phyloP scores from a whole-genome alignment of 1,140 invertebrate species.

The Rhynchophorus ferrugineus region DNA sequence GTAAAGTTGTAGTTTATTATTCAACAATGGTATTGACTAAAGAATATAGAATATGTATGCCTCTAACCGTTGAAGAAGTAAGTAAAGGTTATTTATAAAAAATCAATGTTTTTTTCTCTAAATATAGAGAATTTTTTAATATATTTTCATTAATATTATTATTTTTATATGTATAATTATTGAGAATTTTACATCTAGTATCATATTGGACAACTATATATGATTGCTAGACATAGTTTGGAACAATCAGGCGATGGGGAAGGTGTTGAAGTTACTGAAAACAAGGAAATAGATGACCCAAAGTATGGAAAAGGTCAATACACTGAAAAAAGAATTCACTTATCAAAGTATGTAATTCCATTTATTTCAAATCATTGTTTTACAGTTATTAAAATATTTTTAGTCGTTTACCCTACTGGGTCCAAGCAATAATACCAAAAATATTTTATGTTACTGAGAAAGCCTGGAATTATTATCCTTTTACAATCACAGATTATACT shows the following conservation, averaged over 20 bases:
- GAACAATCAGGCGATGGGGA: slow-evolving; percentile 85
- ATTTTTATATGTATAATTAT: too few species aligned
- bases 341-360: slow-evolving; percentile 61
- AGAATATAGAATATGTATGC: slow-evolving; percentile 90
- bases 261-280: slow-evolving; percentile 86
- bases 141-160: slow-evolving; percentile 5
- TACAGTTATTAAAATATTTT: slow-evolving; percentile 3
- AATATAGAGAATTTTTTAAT: not conserved
- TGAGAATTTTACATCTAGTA: slow-evolving; percentile 55
- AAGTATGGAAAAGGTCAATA: slow-evolving; percentile 77
- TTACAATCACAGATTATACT: slow-evolving; percentile 74
- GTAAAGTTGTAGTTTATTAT: too few species aligned
- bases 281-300: slow-evolving; percentile 70
- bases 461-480: slow-evolving; percentile 93
- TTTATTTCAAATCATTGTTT: not conserved
- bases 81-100: slow-evolving; percentile 19
- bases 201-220: slow-evolving; percentile 84
- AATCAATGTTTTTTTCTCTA: slow-evolving; percentile 13
- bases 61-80: slow-evolving; percentile 85
- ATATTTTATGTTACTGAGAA: slow-evolving; percentile 92
- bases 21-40: slow-evolving; percentile 67
- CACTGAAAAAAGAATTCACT: slow-evolving; percentile 86
- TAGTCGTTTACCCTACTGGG: slow-evolving; percentile 84
- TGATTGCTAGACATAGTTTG: slow-evolving; percentile 88
- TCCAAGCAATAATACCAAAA: slow-evolving; percentile 77